phyloP scores from a whole-genome alignment of 2,888 invertebrate species.

The Cryptus armator region DNA sequence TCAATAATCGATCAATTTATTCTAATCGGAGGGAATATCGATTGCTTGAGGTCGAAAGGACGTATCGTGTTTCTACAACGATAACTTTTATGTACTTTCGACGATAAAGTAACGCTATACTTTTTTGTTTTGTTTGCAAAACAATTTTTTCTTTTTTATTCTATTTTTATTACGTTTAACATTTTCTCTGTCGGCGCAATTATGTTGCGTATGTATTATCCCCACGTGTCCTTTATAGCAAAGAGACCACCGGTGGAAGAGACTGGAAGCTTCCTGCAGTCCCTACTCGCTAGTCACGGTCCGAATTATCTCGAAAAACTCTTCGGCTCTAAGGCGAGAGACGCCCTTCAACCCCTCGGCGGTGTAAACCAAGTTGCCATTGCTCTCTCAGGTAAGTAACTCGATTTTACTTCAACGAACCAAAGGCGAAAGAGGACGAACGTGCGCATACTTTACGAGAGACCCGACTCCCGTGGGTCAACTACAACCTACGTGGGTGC shows the following conservation, averaged over 20 bases:
- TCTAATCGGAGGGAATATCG: no score
- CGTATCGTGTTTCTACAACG: no score
- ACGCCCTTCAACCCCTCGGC: slow-evolving; percentile 95
- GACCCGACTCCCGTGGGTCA: slow-evolving; percentile 10
- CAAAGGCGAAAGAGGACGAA: background rate
- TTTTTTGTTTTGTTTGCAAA: no score
- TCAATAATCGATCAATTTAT: no score
- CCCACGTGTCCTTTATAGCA: slow-evolving; percentile 87
- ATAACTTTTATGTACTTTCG: no score
- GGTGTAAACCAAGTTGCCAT: slow-evolving; percentile 98
- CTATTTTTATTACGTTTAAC: slow-evolving; percentile 40
- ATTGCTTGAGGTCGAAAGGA: no score
- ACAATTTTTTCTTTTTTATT: no score
- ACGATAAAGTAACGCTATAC: no score
- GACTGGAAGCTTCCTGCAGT: slow-evolving; percentile 97
- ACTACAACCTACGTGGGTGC: slow-evolving; percentile 30
- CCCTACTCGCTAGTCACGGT: slow-evolving; percentile 96
- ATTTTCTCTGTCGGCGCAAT: slow-evolving; percentile 64
- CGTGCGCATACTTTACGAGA: slow-evolving; percentile 21
- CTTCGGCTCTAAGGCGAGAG: slow-evolving; percentile 97
- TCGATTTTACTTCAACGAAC: slow-evolving; percentile 21
- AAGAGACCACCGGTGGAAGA: slow-evolving; percentile 98
- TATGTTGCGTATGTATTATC: background rate
- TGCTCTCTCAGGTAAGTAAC: slow-evolving; percentile 93
- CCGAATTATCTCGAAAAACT: slow-evolving; percentile 98